Evolutionary conservation across 2,113 vertebrate genomes (phyloP).

Genomic region (Microtus pennsylvanicus): DNA sequence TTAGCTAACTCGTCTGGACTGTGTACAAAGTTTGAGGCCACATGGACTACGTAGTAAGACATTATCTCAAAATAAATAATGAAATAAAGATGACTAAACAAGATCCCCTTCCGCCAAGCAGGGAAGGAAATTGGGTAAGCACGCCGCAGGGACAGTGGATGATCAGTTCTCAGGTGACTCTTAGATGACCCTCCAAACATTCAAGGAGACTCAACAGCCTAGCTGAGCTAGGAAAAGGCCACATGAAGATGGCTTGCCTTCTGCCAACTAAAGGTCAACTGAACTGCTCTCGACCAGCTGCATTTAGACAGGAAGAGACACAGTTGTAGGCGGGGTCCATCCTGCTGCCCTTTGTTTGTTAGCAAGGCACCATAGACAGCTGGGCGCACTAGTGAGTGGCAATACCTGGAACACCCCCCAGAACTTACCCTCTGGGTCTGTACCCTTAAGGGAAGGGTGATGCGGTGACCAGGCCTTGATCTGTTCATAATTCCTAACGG

Average conservation of each 20-base stretch:
- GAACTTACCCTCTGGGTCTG: not conserved
- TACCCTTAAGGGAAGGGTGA: rapidly evolving
- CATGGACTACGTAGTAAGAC: not conserved
- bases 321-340: too few relatives aligned
- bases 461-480: not conserved
- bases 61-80: not conserved
- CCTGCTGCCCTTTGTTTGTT: not conserved
- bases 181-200: not conserved
- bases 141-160: rapidly evolving
- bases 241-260: not conserved
- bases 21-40: not conserved
- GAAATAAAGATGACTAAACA: not conserved
- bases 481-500: not conserved
- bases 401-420: not conserved
- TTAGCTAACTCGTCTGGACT: not conserved
- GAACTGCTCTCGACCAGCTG: not conserved
- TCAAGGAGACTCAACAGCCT: not conserved
- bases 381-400: not conserved
- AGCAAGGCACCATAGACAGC: not conserved
- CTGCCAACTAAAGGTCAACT: not conserved
- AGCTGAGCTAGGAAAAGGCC: not conserved
- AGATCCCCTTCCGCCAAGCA: not conserved
- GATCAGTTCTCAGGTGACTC: not conserved
- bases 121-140: not conserved
- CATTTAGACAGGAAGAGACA: not conserved